Base-by-base conservation (phyloP, 2,113 vertebrate species). In the Ascaphus truei region DNA sequence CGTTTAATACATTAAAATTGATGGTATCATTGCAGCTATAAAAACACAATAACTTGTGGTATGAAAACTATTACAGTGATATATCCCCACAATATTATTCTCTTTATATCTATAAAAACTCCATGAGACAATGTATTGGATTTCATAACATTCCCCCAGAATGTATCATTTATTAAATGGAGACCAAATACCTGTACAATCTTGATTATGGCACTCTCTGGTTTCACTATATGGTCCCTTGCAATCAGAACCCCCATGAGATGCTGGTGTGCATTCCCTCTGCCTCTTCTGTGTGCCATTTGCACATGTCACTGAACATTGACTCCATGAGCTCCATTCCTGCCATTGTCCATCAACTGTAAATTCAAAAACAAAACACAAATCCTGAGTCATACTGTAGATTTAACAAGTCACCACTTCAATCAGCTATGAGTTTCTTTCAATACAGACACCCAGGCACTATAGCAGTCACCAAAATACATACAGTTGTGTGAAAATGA, bases 281-380 rank as follows among this genome's bases (percentile, higher is more conserved):
- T 93, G 98, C 67, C 96, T 88, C 87, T 99, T 96, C 85, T 99
- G 97, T 3, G 97, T 99, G 74, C 97, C 97, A 6, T 99, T 99
- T 41, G 96, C 93, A 80, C 97, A 99, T 4, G 95, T 98, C 85
- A 98, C 97, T 0, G 97, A 98, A 80, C 97, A 99, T 79, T 96
- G 94, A 75, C 95, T 98, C 96, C 97, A 99, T 1, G 92, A 79
- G 73, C 93, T 98, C 97, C 97, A 99, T 81, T 99, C 97, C 76
- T 98, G 96, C 97, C 97, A 99, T 85, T 98, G 95, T 57, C 97
- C 97, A 30, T 99, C 97, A 74, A 99, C 97, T 99, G 89, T 60
- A 75, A 48, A 36, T 20, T 11, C 63, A 12, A 26, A 76, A 58
- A 48, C 51, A 78, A 74, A 80, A 79, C 57, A 86, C 56, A 84